These are phyloP conservation scores for Lethocerus indicus DNA, from an alignment of 1,140 invertebrate species.

Conservation along the genomic window DNA sequence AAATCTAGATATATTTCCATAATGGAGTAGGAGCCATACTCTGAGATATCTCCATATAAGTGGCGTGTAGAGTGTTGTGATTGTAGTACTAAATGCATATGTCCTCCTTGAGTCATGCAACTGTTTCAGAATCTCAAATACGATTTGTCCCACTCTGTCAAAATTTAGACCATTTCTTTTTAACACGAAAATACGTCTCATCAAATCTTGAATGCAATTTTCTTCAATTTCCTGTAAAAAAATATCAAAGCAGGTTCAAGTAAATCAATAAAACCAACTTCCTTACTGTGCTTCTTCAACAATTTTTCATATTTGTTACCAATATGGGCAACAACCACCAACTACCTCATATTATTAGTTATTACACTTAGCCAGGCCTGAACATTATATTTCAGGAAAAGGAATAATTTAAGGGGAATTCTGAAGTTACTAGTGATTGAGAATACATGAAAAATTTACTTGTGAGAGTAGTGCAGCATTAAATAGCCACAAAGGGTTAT, in stretches of 20 bases:
- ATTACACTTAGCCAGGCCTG: not conserved
- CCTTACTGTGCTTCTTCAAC: too few relatives aligned
- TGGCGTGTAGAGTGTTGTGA: conserved; percentile 16
- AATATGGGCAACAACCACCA: too few relatives aligned
- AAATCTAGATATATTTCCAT: not conserved
- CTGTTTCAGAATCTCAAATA: conserved; percentile 13
- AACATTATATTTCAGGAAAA: not conserved
- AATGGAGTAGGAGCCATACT: conserved; percentile 7
- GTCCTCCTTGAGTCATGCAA: conserved; percentile 11
- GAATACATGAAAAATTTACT: too few relatives aligned
- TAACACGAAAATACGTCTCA: conserved; percentile 14
- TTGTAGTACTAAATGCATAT: conserved; percentile 13
- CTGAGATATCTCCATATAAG: conserved; percentile 17
- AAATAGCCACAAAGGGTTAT: too few relatives aligned
- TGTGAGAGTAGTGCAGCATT: too few relatives aligned
- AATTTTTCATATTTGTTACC: too few relatives aligned
- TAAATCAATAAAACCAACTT: too few relatives aligned
- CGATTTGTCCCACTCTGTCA: conserved; percentile 7
- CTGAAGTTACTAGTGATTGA: not conserved
- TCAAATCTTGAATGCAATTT: conserved; percentile 17
- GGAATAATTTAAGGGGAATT: not conserved
- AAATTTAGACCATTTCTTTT: conserved; percentile 8
- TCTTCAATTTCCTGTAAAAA: conserved; percentile 13
- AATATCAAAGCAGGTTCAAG: not conserved
- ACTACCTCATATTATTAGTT: too few relatives aligned